These are phyloP conservation scores for Halichoerus grypus DNA, from an alignment of 2,113 vertebrate species.

Conservation along the genomic window DNA sequence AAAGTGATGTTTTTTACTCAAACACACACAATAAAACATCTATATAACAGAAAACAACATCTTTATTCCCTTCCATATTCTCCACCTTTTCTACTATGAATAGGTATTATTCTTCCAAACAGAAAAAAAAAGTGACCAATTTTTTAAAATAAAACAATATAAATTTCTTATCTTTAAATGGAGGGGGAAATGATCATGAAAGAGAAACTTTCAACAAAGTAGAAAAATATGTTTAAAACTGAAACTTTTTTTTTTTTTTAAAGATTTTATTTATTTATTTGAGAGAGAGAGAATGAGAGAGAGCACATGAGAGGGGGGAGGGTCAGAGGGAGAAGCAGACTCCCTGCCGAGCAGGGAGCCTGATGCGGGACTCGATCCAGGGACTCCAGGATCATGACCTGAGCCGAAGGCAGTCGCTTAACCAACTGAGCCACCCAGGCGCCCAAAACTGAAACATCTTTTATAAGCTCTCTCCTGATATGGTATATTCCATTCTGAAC, in stretches of 20 bases:
- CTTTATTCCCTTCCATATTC: conserved; percentile 12
- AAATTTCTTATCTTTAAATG: neutral
- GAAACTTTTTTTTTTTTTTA: neutral
- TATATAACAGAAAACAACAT: neutral
- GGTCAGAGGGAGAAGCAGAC: no score
- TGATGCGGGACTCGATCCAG: no score
- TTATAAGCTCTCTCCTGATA: neutral
- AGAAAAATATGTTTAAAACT: neutral
- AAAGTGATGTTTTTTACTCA: conserved; percentile 25
- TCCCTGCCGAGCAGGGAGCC: no score
- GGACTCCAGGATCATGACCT: no score
- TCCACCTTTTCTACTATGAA: neutral
- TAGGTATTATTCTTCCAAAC: neutral
- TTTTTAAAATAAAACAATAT: neutral
- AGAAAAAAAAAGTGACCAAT: neutral
- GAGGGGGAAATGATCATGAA: neutral
- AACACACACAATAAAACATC: neutral
- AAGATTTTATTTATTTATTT: no score
- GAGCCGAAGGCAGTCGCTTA: no score
- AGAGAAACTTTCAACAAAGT: neutral
- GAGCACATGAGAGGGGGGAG: no score
- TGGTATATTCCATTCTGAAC: neutral
- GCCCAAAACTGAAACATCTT: neutral
- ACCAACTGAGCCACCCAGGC: no score
- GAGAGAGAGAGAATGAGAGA: no score